A percentile compares a stretch with the other conserved stretches of the same genome.
Evolutionary conservation across 30 jellyfish, hydroid and myxozoan genomes (phyloP).

Genomic region (Euphysa ruthae): DNA sequence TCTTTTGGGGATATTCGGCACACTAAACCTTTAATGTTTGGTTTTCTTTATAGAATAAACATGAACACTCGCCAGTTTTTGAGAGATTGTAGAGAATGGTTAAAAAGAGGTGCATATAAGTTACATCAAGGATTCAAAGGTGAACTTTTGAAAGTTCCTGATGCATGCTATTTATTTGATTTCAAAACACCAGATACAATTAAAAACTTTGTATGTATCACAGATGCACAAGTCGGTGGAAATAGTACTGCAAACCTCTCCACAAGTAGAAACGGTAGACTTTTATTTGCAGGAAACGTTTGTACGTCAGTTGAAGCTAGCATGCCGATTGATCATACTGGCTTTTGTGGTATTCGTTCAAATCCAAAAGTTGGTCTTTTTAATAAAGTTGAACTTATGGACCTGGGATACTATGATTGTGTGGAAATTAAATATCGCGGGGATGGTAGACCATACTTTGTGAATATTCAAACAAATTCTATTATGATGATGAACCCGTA

Average conservation of each 20-base stretch:
- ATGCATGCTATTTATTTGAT: constrained; percentile 32
- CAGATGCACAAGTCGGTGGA: constrained; percentile 87
- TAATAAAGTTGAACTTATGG: constrained; percentile 22
- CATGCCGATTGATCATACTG: constrained; percentile 51
- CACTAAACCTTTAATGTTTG: no score
- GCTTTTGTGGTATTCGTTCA: constrained; percentile 75
- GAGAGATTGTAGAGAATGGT: not conserved
- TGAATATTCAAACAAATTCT: constrained; percentile 68
- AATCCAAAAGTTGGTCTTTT: constrained; percentile 31
- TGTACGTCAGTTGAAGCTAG: constrained; percentile 44
- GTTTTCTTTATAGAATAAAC: no score
- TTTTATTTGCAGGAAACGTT: constrained; percentile 51
- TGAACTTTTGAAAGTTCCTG: constrained; percentile 23
- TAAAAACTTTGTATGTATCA: constrained; percentile 45
- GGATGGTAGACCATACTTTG: constrained; percentile 86
- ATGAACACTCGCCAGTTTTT: no score
- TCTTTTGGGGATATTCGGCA: no score
- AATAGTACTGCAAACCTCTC: constrained; percentile 33
- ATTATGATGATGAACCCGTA: constrained; percentile 16
- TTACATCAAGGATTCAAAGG: constrained; percentile 57
- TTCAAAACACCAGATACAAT: constrained; percentile 45
- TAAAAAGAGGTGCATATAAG: not conserved
- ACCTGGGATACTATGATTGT: constrained; percentile 51
- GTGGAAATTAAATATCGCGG: constrained; percentile 76
- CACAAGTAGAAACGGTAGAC: constrained; percentile 62